phyloP scores from a whole-genome alignment of 1,140 invertebrate species.

The Neodiprion lecontei region DNA sequence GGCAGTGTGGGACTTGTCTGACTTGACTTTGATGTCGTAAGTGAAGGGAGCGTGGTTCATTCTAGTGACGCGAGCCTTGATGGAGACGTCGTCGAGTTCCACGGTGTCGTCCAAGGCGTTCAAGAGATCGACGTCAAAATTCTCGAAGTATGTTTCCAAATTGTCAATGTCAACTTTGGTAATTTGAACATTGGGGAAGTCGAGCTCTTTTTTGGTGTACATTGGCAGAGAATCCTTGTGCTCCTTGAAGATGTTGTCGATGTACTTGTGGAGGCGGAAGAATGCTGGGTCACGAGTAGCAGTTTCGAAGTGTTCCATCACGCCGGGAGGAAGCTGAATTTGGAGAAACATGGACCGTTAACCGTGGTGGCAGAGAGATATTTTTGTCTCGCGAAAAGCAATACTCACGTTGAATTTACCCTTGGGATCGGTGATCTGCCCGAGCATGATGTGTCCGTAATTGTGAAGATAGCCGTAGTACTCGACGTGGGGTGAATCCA shows the following conservation, averaged over 20 bases:
- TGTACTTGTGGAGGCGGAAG: slow-evolving; percentile 71
- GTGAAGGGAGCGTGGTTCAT: slow-evolving; percentile 70
- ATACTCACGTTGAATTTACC: slow-evolving; percentile 41
- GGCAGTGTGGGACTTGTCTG: slow-evolving; percentile 60
- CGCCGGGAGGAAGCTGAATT: slow-evolving; percentile 45
- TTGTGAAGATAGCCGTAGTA: slow-evolving; percentile 73
- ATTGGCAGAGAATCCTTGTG: slow-evolving; percentile 64
- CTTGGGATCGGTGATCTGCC: slow-evolving; percentile 44
- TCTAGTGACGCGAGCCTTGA: slow-evolving; percentile 68
- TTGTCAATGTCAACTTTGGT: slow-evolving; percentile 65
- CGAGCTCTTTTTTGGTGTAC: slow-evolving; percentile 62
- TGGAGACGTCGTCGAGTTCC: slow-evolving; percentile 41
- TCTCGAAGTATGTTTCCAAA: slow-evolving; percentile 62
- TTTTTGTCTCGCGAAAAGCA: background rate
- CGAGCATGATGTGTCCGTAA: slow-evolving; percentile 63
- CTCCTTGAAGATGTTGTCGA: slow-evolving; percentile 71
- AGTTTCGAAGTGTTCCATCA: slow-evolving; percentile 64
- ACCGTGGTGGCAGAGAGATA: background rate
- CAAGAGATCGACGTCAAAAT: slow-evolving; percentile 57
- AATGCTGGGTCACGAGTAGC: slow-evolving; percentile 72
- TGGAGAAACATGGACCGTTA: background rate
- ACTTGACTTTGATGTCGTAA: slow-evolving; percentile 63
- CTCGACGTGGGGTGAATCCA: slow-evolving; percentile 64
- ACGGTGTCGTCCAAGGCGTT: slow-evolving; percentile 40
- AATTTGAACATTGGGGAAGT: slow-evolving; percentile 63